These are phyloP conservation scores for Mongoloraphidia duomilia DNA, from an alignment of 2,888 invertebrate genomes.

Conservation along the genomic window DNA sequence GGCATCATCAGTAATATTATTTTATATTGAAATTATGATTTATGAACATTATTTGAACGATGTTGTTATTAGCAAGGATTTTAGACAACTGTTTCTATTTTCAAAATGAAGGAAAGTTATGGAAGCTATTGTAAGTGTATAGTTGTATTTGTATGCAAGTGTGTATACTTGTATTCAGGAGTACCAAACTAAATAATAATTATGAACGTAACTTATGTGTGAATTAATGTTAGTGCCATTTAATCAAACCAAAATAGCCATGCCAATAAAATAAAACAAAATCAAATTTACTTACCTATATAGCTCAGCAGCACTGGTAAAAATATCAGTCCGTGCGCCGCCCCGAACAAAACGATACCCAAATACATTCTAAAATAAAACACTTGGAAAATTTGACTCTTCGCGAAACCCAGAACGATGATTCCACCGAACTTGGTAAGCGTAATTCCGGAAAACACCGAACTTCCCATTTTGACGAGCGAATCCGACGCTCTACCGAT, in stretches of 20 bases:
- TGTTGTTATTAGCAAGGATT: no score
- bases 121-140: no score
- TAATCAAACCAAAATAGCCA: not conserved
- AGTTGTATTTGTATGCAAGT: no score
- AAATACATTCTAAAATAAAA: conserved; percentile 97
- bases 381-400: conserved; percentile 92
- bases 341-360: conserved; percentile 93
- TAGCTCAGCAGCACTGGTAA: conserved; percentile 94
- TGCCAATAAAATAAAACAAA: not conserved
- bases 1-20: no score
- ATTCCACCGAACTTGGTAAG: conserved; percentile 97
- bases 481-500: conserved; percentile 69
- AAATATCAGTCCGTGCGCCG: conserved; percentile 93
- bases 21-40: no score
- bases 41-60: no score
- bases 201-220: conserved; percentile 1
- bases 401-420: conserved; percentile 89
- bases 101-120: no score
- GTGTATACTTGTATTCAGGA: not conserved
- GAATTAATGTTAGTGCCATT: not conserved
- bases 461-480: conserved; percentile 82
- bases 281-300: conserved; percentile 57
- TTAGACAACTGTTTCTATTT: no score
- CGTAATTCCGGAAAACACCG: conserved; percentile 94
- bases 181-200: not conserved